These are phyloP conservation scores for Melanotaenia pygmaea DNA, from an alignment of 2,797 vertebrate species.

Conservation along the genomic window DNA sequence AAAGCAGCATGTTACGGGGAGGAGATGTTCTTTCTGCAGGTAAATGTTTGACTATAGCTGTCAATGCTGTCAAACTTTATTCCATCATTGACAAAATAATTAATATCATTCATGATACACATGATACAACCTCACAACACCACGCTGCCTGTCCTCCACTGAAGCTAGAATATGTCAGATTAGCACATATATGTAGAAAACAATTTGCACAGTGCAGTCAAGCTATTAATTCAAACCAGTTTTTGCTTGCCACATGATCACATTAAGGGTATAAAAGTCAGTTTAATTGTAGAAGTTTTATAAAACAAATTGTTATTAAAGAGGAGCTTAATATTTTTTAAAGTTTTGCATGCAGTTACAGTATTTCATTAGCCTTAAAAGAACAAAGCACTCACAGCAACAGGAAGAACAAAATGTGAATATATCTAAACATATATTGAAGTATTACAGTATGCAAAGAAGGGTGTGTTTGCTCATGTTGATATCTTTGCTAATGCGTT, in stretches of 20 bases:
- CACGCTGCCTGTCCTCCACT: background rate
- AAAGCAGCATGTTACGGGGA: background rate
- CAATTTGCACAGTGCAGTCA: background rate
- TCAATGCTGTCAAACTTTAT: background rate
- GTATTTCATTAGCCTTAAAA: background rate
- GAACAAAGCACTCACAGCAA: background rate
- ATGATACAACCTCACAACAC: background rate
- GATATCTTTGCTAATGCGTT: background rate
- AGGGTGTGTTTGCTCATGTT: background rate
- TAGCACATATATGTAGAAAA: background rate
- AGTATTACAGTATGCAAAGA: slow-evolving; percentile 1
- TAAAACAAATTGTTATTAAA: slow-evolving; percentile 17
- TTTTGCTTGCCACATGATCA: background rate
- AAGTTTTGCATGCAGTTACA: slow-evolving; percentile 8
- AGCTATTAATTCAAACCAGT: background rate
- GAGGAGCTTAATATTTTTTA: background rate
- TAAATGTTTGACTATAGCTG: background rate
- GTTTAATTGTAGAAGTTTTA: slow-evolving; percentile 16
- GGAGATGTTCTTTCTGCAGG: background rate
- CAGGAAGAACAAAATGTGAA: background rate
- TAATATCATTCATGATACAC: background rate
- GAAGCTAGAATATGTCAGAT: background rate
- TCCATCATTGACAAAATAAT: slow-evolving; percentile 5
- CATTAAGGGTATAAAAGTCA: background rate
- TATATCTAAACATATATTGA: background rate